Evolutionary conservation across 2,797 vertebrate species (phyloP).

Genomic region (Ptychobarbus kaznakovi): DNA sequence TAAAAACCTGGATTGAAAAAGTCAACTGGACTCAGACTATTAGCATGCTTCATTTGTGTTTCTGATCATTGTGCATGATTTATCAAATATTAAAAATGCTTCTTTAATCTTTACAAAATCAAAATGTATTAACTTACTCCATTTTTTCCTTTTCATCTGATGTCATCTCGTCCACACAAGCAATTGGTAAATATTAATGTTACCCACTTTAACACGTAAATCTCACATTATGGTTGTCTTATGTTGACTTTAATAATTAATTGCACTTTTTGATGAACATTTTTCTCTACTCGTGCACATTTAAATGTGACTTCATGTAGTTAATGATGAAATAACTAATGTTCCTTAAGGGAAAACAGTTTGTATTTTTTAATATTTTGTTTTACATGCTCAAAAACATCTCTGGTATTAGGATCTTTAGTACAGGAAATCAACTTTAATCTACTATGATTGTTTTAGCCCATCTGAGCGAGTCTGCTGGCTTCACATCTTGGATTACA

Average conservation of each 20-base stretch:
- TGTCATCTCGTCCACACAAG: not conserved
- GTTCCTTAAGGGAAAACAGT: not conserved
- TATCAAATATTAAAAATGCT: not conserved
- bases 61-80: not conserved
- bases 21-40: not conserved
- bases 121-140: not conserved
- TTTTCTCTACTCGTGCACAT: not conserved
- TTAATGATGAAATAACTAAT: not conserved
- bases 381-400: not conserved
- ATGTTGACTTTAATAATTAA: conserved; percentile 9
- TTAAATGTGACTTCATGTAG: not conserved
- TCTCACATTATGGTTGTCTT: not conserved
- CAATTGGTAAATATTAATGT: not conserved
- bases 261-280: not conserved
- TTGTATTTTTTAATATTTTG: not conserved
- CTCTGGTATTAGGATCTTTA: not conserved
- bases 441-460: not conserved
- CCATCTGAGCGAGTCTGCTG: not conserved
- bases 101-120: not conserved
- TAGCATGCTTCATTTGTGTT: not conserved
- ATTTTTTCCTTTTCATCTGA: not conserved
- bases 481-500: not conserved
- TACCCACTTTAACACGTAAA: not conserved
- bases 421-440: not conserved
- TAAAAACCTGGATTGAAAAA: not conserved